Base-by-base conservation (phyloP, 2,113 vertebrate genomes). In the Hypanus sabinus region DNA sequence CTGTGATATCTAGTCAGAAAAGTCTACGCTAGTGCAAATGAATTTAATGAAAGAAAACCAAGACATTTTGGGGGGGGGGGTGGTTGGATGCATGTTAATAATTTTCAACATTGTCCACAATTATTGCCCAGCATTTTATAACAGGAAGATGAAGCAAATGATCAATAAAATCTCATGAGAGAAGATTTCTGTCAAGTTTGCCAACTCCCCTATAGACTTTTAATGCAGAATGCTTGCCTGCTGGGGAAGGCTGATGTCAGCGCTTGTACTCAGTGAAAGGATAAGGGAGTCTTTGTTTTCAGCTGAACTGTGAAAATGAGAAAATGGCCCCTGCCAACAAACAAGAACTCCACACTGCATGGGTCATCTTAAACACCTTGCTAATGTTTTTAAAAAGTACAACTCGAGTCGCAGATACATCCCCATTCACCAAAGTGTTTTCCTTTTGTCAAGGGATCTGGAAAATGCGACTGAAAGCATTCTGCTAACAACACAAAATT, bases 211-310 rank as follows among this genome's bases (percentile, higher is more conserved):
- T 95, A 94, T 95, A 96, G 96, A 96, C 97, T 97, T 96, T 96
- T 96, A 96, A 94, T 91, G 96, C 95, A 94, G 95, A 94, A 94
- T 94, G 79, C 73, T 92, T 94, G 76, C 36, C 88, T 94, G 62
- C 70, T 87, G 94, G 75, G 96, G 96, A 96, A 95, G 96, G 97
- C 96, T 97, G 97, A 97, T 96, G 97, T 97, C 97, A 98, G 97
- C 97, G 97, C 97, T 96, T 95, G 94, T 96, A 97, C 97, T 97
- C 95, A 96, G 96, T 94, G 95, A 96, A 95, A 95, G 98, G 97
- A 99, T 98, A 99, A 98, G 97, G 97, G 95, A 96, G 96, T 95
- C 98, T 98, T 98, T 98, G 98, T 98, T 98, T 97, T 96, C 97
- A 96, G 96, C 96, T 97, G 94, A 96, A 96, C 97, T 97, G 97